Evolutionary conservation across 2,888 invertebrate genomes (phyloP).

Genomic region (Caenorhabditis zanzibari): DNA sequence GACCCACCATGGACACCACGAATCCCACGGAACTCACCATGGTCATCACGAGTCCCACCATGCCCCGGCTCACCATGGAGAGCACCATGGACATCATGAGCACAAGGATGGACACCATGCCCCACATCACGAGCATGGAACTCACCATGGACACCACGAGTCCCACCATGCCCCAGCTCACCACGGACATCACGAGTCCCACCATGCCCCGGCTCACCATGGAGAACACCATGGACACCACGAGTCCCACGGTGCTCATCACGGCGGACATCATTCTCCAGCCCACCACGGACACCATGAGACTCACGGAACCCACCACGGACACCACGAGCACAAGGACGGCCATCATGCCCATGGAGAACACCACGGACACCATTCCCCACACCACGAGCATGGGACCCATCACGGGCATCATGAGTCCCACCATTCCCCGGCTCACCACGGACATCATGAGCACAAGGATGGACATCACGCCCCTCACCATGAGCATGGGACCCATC

Average conservation of each 20-base stretch:
- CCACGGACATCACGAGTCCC: slow-evolving; percentile 38
- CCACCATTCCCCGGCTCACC: slow-evolving; percentile 7
- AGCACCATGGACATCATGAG: slow-evolving; percentile 27
- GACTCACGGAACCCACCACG: slow-evolving; percentile 9
- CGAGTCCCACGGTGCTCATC: slow-evolving; percentile 29
- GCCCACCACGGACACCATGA: slow-evolving; percentile 33
- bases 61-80: slow-evolving; percentile 25
- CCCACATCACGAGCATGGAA: slow-evolving; percentile 22
- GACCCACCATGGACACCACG: slow-evolving; percentile 21
- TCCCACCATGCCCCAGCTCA: slow-evolving; percentile 15
- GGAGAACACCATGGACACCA: slow-evolving; percentile 18
- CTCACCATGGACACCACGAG: slow-evolving; percentile 45
- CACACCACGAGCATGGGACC: background rate
- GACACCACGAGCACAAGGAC: background rate
- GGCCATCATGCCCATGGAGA: slow-evolving; percentile 38
- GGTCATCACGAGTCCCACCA: slow-evolving; percentile 27
- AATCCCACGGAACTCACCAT: slow-evolving; percentile 8
- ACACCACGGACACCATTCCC: slow-evolving; percentile 34
- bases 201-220: slow-evolving; percentile 24
- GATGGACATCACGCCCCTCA: slow-evolving; percentile 17
- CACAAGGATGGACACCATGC: slow-evolving; percentile 25
- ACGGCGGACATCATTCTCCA: slow-evolving; percentile 32
- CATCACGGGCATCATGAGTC: background rate
- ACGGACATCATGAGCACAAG: slow-evolving; percentile 39
- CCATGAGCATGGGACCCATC: slow-evolving; percentile 28